Evolutionary conservation across 2,797 vertebrate species (phyloP).

Genomic region (Platalea minor): DNA sequence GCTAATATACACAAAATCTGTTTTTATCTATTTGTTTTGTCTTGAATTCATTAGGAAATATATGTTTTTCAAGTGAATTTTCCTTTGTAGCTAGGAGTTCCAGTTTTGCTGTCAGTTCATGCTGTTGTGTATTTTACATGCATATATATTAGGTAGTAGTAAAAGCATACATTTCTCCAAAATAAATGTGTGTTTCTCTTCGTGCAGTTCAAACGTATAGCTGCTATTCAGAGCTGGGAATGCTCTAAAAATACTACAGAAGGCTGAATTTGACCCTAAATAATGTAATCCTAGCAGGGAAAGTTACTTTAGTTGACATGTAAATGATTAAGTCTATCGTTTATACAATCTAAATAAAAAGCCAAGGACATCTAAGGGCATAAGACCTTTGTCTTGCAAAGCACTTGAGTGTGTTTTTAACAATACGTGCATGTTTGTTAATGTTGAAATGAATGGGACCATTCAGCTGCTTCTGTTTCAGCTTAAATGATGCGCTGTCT

Average conservation of each 20-base stretch:
- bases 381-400: not conserved
- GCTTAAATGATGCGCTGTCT: not conserved
- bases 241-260: not conserved
- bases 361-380: not conserved
- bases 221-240: not conserved
- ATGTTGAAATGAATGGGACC: not conserved
- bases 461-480: not conserved
- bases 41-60: slow-evolving; percentile 9
- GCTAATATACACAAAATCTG: not conserved
- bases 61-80: not conserved
- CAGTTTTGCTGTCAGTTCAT: not conserved
- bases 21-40: slow-evolving; percentile 53
- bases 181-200: not conserved
- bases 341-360: not conserved
- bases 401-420: not conserved
- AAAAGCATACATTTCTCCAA: not conserved
- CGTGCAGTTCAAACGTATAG: not conserved
- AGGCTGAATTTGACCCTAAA: not conserved
- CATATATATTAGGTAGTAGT: too few species aligned
- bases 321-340: not conserved
- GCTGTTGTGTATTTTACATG: not conserved
- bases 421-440: not conserved
- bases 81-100: not conserved
- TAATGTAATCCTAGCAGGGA: not conserved
- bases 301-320: not conserved